Conservation (phyloP, 2,113 vertebrate species). For the Brienomyrus longianalis region DNA sequence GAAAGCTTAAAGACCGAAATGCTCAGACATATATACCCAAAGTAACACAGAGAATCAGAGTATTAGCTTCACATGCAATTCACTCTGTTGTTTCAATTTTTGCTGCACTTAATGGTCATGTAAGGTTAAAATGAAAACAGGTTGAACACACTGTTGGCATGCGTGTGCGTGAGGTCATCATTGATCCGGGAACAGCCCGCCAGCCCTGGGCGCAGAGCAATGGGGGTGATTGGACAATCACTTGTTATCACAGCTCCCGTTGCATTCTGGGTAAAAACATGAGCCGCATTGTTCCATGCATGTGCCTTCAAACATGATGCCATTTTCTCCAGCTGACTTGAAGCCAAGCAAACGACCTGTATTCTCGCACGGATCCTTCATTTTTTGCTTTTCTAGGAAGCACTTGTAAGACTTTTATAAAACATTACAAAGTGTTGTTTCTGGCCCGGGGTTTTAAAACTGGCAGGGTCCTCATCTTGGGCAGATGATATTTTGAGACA, state of each 20-base stretch:
- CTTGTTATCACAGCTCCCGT: conserved; percentile 8
- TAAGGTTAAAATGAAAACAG: background rate
- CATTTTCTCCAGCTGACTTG: background rate
- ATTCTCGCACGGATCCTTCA: conserved; percentile 8
- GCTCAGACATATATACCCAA: background rate
- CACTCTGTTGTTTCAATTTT: conserved; percentile 20
- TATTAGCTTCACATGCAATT: conserved; percentile 7
- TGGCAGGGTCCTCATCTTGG: conserved; percentile 4
- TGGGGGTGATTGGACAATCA: background rate
- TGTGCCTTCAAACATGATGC: conserved; percentile 4
- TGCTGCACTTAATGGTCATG: conserved; percentile 13
- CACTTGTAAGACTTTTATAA: conserved; percentile 1
- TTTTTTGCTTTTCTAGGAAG: conserved; percentile 3
- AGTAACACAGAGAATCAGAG: background rate
- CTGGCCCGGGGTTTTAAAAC: conserved; percentile 6
- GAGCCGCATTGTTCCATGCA: background rate
- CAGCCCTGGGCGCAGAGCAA: background rate
- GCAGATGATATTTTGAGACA: conserved; percentile 13
- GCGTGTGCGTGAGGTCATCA: background rate
- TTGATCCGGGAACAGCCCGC: background rate
- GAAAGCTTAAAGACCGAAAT: conserved; percentile 6
- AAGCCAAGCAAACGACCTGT: background rate
- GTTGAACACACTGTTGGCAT: background rate
- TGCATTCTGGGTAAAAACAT: background rate
- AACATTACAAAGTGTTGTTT: conserved; percentile 29